phyloP scores from a whole-genome alignment of 2,113 vertebrate species.

The Pituophis catenifer region DNA sequence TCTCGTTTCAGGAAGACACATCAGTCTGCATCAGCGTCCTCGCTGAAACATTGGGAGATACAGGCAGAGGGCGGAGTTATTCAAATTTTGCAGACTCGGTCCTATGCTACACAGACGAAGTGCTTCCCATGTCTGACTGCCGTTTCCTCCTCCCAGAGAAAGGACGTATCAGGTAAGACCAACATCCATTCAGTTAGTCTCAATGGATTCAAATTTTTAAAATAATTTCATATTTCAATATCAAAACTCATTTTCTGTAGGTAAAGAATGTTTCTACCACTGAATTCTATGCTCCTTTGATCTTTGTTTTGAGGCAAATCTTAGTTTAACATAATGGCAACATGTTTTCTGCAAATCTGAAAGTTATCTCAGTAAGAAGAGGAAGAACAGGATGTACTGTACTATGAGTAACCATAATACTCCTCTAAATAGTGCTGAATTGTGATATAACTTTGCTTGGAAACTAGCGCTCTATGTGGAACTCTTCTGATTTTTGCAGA shows the following conservation, averaged over 20 bases:
- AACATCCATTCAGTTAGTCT: background rate
- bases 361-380: background rate
- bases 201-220: conserved; percentile 23
- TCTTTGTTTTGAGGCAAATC: background rate
- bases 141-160: no score
- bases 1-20: no score
- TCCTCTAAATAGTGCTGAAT: background rate
- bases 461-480: background rate
- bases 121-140: no score
- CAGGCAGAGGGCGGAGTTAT: no score
- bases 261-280: background rate
- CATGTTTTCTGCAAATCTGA: background rate
- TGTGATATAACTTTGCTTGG: background rate
- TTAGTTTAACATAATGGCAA: background rate
- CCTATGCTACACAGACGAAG: no score
- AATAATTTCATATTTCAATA: background rate
- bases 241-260: background rate
- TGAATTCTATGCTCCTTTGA: background rate
- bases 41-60: no score
- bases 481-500: background rate
- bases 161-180: no score
- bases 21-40: no score
- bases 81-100: no score
- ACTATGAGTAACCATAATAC: background rate
- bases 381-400: background rate